A percentile compares a stretch with the other conserved stretches of the same genome.
These are phyloP conservation scores for Phortica variegata DNA, from an alignment of 1,140 invertebrate species.

Conservation along the genomic window DNA sequence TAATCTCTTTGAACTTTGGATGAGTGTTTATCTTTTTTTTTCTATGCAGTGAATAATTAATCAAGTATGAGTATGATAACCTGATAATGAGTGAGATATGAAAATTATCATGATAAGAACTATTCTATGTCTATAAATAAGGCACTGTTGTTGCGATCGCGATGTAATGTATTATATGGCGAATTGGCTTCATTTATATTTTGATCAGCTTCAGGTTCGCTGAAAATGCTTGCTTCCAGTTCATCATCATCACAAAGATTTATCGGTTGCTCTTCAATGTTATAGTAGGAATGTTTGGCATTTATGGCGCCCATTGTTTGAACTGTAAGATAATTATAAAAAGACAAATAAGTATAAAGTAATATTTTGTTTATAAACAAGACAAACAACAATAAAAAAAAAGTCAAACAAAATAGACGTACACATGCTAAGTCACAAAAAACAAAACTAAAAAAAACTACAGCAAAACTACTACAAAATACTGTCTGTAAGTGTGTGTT, in stretches of 20 bases:
- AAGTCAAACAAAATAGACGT: too few relatives aligned
- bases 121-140: conserved; percentile 34
- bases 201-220: conserved; percentile 44
- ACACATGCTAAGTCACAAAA: too few relatives aligned
- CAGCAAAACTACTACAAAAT: too few relatives aligned
- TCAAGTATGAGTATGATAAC: neutral
- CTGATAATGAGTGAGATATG: conserved; percentile 5
- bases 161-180: conserved; percentile 3
- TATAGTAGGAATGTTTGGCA: conserved; percentile 1
- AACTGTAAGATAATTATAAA: conserved; percentile 34
- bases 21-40: neutral
- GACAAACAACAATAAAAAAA: neutral
- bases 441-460: too few relatives aligned
- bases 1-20: too few relatives aligned
- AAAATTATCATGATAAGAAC: neutral
- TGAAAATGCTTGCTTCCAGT: conserved; percentile 24
- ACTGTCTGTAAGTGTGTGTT: neutral
- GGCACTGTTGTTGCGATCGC: neutral
- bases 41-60: too few relatives aligned
- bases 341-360: neutral
- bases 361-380: neutral
- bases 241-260: conserved; percentile 6
- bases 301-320: conserved; percentile 29
- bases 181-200: conserved; percentile 6
- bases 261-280: conserved; percentile 2